Conservation (phyloP, 2,797 vertebrate genomes). For the Pseudocheirus occidentalis region DNA sequence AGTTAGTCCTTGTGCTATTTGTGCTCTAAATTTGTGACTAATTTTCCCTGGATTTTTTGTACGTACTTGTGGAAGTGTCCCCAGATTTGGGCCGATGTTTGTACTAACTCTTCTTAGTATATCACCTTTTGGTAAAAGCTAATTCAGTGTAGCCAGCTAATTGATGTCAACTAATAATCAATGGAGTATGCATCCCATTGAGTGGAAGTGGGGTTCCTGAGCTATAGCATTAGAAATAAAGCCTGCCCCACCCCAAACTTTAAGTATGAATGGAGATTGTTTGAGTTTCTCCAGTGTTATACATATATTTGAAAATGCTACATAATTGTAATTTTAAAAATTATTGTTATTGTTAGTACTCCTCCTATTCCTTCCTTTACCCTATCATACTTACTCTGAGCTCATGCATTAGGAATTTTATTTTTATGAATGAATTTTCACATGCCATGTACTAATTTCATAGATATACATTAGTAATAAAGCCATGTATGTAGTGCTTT, state of each 20-base stretch:
- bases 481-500: neutral
- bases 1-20: neutral
- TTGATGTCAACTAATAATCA: neutral
- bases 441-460: neutral
- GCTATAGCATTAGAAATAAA: neutral
- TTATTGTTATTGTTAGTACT: neutral
- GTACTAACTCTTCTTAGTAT: neutral
- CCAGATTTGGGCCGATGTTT: neutral
- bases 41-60: neutral
- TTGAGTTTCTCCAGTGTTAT: neutral
- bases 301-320: neutral
- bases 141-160: neutral
- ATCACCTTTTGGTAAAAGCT: neutral
- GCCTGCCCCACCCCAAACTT: neutral
- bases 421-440: slow-evolving; percentile 24
- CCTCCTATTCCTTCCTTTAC: neutral
- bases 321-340: neutral
- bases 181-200: neutral
- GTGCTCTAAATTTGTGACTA: neutral
- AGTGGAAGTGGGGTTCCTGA: neutral
- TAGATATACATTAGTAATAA: neutral
- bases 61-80: neutral
- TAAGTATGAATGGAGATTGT: neutral
- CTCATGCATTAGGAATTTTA: neutral
- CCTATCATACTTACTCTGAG: neutral